Base-by-base conservation (phyloP, 2,888 invertebrate genomes). In the Lacanobia oleracea region DNA sequence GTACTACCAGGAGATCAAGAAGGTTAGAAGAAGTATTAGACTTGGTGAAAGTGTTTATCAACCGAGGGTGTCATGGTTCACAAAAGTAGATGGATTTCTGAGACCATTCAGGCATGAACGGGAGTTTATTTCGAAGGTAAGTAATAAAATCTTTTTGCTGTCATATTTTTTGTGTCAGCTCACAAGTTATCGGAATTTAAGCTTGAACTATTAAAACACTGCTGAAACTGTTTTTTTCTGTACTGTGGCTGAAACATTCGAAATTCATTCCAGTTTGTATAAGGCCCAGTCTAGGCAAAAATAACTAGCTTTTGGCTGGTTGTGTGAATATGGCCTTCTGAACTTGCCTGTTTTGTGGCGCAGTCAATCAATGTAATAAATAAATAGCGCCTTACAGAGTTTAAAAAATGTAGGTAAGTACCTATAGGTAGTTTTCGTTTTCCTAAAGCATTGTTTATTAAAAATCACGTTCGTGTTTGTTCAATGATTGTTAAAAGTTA, bases 1-100 rank as follows among this genome's bases (percentile, higher is more conserved):
- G 0, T 85, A 85, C 67, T 81, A 82, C 67, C 86, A 86, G 43
- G 85, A 85, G 67, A 69, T 85, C 50, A 85, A 84, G 43, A 82
- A 68, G 48, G 71, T 84, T 23, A 74, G 73, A 59, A 71, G 50
- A 23, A 78, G 81, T 51, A n/a, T 64, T 40, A 62, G 73, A 14
- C 33, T 62, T 9, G 74, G 72, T n/a, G 75, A 56, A 8, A 18
- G 18, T 21, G 43, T 73, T 50, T 84, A 83, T 45, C 64, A 65
- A 59, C 82, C 82, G 18, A 75, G 64, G 73, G 79, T 82, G 18
- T 37, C 57, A 9, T 83, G 83, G 83, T 83, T 83, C 65, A 5
- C 57, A 23, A 77, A 51, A 0, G 50, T 73, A n/a, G 77, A 83
- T 70, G 70, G 57, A 21, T 81, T 81, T 65, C 65, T 83, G 40